These are phyloP conservation scores for Melanotaenia parkinsoni DNA, from an alignment of 2,797 vertebrate genomes.

Conservation along the genomic window DNA sequence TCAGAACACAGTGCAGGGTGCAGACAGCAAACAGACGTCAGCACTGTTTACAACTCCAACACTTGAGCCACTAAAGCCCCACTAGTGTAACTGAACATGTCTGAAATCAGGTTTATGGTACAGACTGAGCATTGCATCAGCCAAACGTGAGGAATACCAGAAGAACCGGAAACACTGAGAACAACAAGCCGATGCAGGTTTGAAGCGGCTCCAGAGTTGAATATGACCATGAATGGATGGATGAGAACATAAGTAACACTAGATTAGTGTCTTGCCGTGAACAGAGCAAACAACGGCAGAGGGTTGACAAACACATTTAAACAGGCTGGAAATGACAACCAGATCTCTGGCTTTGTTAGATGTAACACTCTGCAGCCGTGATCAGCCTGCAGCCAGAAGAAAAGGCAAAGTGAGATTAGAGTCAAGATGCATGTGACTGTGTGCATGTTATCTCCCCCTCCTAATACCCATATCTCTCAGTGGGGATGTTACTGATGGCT, in stretches of 20 bases:
- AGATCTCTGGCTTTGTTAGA: constrained; percentile 52
- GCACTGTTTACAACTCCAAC: constrained; percentile 54
- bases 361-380: constrained; percentile 38
- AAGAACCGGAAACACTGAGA: constrained; percentile 26
- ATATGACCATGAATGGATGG: constrained; percentile 62
- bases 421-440: constrained; percentile 34
- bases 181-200: constrained; percentile 45
- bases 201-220: constrained; percentile 45
- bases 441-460: constrained; percentile 62
- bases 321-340: constrained; percentile 69
- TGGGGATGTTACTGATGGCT: constrained; percentile 76
- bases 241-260: constrained; percentile 66
- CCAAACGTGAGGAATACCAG: constrained; percentile 36
- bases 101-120: constrained; percentile 64
- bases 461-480: constrained; percentile 73
- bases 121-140: constrained; percentile 8
- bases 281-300: not conserved
- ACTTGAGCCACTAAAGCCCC: constrained; percentile 46
- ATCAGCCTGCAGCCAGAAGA: constrained; percentile 34
- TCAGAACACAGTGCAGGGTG: constrained; percentile 14
- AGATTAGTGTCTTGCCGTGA: constrained; percentile 66
- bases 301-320: constrained; percentile 70
- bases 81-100: constrained; percentile 57
- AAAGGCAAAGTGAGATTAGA: constrained; percentile 40
- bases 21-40: constrained; percentile 49